Base-by-base conservation (phyloP, 2,888 invertebrate genomes). In the Apamea epomidion region DNA sequence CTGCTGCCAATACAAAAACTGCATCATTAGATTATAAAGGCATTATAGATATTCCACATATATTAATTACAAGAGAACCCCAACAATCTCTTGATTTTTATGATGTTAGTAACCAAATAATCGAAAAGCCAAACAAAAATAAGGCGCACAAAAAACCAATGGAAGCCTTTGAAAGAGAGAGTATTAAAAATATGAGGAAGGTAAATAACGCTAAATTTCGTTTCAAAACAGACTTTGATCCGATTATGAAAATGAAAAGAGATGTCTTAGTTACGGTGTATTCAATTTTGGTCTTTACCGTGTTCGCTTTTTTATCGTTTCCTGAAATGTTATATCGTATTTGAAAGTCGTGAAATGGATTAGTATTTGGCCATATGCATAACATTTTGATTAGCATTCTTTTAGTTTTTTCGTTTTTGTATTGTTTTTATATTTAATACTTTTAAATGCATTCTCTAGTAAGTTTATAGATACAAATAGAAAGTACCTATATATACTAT, bases 221-320 rank as follows among this genome's bases (percentile, higher is more conserved):
- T 75, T 74, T 86, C 16, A 85, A 88, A 68, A 84, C 89, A 2
- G 90, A 93, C 45, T 92, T 91, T 77, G 95, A 96, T 83, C 91
- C 93, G 3, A 76, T 93, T 62, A 83, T 96, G 75, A 95, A 94
- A 91, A 92, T 96, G 82, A 97, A 97, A 89, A 93, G 96, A 84
- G 96, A 96, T 89, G 91, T 97, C 85, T 90, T 97, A 80, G 95
- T 97, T 29, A 95, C 96, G 6, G 89, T 97, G 72, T 97, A 97
- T 90, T 96, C 96, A 8, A 92, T 97, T 88, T 91, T 97, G 76
- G 95, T 96, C 48, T 91, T 97, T 37, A 96, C 96, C 74, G 94
- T 97, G 2, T 97, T 97, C 85, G 96, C 95, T 73, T 96, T 96
- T 37, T 91, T 97, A 76, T 95, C 96, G 1, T 94, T 96, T 86